Conservation (phyloP, 2,113 vertebrate genomes). For the Asarcornis scutulata region DNA sequence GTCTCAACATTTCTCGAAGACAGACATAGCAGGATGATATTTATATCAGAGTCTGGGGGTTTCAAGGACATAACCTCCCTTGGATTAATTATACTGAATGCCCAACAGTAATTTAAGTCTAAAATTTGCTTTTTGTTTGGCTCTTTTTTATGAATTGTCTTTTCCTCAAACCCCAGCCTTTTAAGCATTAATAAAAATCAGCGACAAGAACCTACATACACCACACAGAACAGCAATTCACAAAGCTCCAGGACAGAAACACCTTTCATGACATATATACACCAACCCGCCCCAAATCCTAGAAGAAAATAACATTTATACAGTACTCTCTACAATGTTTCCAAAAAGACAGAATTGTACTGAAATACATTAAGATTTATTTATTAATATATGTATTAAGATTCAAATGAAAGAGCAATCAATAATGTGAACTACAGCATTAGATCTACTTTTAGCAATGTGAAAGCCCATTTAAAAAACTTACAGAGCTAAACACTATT, state of each 20-base stretch:
- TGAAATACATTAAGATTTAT: neutral
- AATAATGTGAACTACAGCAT: neutral
- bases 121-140: neutral
- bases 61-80: neutral
- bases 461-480: neutral
- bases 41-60: neutral
- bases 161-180: neutral
- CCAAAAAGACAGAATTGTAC: neutral
- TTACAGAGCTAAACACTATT: neutral
- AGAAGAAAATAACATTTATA: neutral
- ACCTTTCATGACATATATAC: neutral
- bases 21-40: neutral
- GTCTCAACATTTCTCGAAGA: neutral
- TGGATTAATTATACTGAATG: neutral
- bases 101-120: neutral
- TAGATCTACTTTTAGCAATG: neutral
- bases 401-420: neutral
- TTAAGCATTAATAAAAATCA: neutral
- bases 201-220: neutral
- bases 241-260: neutral
- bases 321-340: neutral
- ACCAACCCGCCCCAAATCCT: neutral
- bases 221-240: neutral
- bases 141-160: accelerated
- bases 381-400: neutral